These are phyloP conservation scores for Leptura quadrifasciata DNA, from an alignment of 2,888 invertebrate genomes.

Conservation along the genomic window DNA sequence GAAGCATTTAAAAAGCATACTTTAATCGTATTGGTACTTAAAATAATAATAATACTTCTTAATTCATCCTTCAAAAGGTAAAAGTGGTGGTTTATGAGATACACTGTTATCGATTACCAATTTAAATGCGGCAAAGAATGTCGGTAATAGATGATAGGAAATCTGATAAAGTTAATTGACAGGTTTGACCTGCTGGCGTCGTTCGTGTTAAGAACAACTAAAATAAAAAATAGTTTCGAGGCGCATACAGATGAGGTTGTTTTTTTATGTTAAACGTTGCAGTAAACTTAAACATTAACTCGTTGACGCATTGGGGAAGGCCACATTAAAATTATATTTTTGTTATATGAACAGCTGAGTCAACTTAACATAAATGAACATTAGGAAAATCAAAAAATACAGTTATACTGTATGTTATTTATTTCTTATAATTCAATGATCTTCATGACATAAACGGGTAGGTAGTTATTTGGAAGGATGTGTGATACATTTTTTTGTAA, in stretches of 20 bases:
- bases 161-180: constrained; percentile 60
- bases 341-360: no score
- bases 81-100: constrained; percentile 53
- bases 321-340: no score
- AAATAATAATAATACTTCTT: constrained; percentile 21
- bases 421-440: no score
- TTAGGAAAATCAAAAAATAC: no score
- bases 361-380: no score
- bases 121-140: constrained; percentile 55
- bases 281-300: not conserved
- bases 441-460: no score
- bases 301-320: no score
- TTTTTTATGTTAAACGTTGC: not conserved
- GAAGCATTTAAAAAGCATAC: no score
- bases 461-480: no score
- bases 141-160: constrained; percentile 53
- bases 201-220: constrained; percentile 32
- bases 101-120: constrained; percentile 53
- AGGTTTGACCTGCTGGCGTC: constrained; percentile 55
- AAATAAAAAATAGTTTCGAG: constrained; percentile 13
- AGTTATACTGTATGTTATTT: no score
- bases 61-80: constrained; percentile 52
- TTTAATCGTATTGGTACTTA: no score
- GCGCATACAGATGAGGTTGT: not conserved
- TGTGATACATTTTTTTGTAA: no score